A percentile compares a stretch with the other conserved stretches of the same genome.
phyloP scores from a whole-genome alignment of 2,797 vertebrate genomes.

The Cyclura pinguis region DNA sequence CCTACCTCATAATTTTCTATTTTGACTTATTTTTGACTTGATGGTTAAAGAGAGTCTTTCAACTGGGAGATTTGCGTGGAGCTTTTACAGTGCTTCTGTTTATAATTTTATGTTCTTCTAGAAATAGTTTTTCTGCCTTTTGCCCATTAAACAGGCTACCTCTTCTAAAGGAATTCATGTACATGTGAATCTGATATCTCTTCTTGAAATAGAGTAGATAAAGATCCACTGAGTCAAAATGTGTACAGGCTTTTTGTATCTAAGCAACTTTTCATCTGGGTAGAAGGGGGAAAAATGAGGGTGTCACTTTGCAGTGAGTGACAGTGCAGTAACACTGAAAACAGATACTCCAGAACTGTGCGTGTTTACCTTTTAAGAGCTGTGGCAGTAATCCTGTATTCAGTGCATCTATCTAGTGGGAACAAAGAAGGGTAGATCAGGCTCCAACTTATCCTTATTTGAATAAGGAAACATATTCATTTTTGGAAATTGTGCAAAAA shows the following conservation, averaged over 20 bases:
- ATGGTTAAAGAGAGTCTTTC: not conserved
- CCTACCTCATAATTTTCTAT: slow-evolving; percentile 26
- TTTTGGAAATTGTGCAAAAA: not conserved
- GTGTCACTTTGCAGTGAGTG: slow-evolving; percentile 43
- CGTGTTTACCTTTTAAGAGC: slow-evolving; percentile 40
- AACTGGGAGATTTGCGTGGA: not conserved
- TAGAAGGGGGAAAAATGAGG: not conserved
- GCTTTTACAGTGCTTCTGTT: not conserved
- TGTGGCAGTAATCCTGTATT: not conserved
- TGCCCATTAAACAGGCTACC: not conserved
- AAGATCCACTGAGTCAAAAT: not conserved
- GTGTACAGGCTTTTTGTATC: slow-evolving; percentile 4
- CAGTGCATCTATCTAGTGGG: not conserved
- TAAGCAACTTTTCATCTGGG: slow-evolving; percentile 41
- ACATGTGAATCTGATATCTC: slow-evolving; percentile 3
- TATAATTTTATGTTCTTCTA: slow-evolving; percentile 10
- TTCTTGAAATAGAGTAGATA: slow-evolving; percentile 23
- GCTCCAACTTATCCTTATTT: not conserved
- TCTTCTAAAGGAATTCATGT: slow-evolving; percentile 25
- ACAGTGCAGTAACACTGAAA: slow-evolving; percentile 37
- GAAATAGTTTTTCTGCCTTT: not conserved
- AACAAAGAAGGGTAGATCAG: slow-evolving; percentile 20
- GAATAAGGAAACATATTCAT: not conserved
- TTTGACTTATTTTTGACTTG: slow-evolving; percentile 42
- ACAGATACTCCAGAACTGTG: not conserved